These are phyloP conservation scores for Drosophila neoperkinsi DNA, from an alignment of 2,888 invertebrate species.

Conservation along the genomic window DNA sequence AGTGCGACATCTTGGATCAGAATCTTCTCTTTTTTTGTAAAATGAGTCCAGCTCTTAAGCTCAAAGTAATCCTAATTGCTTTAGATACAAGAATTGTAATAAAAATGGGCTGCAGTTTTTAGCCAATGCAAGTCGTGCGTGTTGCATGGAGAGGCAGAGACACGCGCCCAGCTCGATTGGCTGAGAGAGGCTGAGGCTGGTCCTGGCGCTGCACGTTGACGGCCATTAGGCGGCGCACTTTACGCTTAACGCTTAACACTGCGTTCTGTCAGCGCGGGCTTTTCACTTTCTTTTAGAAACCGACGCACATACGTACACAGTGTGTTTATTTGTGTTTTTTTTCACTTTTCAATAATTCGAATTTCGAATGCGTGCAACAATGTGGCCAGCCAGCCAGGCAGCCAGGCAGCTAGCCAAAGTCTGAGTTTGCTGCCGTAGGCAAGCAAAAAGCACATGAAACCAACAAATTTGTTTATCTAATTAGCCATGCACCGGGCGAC, in stretches of 20 bases:
- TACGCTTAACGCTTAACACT: conserved; percentile 56
- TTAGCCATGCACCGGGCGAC: conserved; percentile 72
- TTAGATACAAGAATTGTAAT: neutral
- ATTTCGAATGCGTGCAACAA: conserved; percentile 78
- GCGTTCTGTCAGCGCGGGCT: conserved; percentile 70
- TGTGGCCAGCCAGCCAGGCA: conserved; percentile 39
- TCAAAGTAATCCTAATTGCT: neutral
- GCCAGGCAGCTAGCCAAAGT: conserved; percentile 13
- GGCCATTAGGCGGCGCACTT: conserved; percentile 72
- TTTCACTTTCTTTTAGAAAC: conserved; percentile 81
- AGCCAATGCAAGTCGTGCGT: neutral
- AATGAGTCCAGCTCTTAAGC: neutral
- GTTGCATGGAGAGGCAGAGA: neutral
- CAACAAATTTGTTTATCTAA: conserved; percentile 74
- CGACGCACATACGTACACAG: conserved; percentile 32
- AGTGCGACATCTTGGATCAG: neutral
- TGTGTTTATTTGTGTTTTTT: conserved; percentile 18
- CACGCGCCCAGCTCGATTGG: conserved; percentile 35
- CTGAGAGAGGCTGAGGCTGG: conserved; percentile 42
- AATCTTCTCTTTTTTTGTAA: neutral
- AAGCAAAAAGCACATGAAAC: conserved; percentile 16
- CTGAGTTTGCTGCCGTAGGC: conserved; percentile 21
- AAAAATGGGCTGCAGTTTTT: neutral
- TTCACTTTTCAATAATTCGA: conserved; percentile 77
- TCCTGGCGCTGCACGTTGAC: conserved; percentile 62